Evolutionary conservation across 2,113 vertebrate species (phyloP).

Genomic region (Tychaedon coryphoeus): DNA sequence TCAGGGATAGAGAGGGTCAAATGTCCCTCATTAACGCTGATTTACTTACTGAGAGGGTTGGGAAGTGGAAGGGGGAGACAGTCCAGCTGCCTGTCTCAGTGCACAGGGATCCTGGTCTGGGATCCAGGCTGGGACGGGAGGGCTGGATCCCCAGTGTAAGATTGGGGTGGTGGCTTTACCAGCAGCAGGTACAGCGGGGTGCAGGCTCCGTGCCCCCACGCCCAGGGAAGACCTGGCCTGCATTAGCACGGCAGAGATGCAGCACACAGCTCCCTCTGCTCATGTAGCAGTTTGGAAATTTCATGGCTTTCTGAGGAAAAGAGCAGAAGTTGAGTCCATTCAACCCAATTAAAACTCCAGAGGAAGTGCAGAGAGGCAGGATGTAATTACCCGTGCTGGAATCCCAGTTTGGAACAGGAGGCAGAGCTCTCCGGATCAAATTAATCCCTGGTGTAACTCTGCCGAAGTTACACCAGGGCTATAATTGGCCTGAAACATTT

Average conservation of each 20-base stretch:
- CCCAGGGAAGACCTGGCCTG: not conserved
- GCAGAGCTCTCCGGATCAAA: constrained; percentile 50
- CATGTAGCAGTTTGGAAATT: not conserved
- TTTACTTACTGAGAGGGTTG: constrained; percentile 19
- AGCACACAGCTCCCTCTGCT: not conserved
- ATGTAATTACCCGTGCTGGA: constrained; percentile 53
- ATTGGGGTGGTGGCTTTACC: not conserved
- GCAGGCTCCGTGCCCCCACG: not conserved
- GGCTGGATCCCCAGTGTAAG: accelerated
- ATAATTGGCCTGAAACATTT: constrained; percentile 68
- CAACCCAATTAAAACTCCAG: constrained; percentile 64
- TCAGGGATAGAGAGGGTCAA: constrained; percentile 35
- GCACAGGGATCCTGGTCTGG: not conserved
- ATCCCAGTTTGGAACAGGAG: constrained; percentile 58
- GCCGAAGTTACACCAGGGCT: constrained; percentile 56
- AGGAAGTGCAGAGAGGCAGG: constrained; percentile 50
- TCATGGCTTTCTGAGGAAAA: not conserved
- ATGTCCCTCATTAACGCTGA: constrained; percentile 40
- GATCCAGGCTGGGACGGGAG: not conserved
- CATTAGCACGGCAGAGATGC: accelerated
- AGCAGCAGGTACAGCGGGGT: not conserved
- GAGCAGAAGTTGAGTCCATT: constrained; percentile 5
- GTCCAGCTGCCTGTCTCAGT: constrained; percentile 19
- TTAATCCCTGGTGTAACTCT: constrained; percentile 57
- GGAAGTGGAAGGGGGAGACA: not conserved